phyloP scores from a whole-genome alignment of 1,140 invertebrate genomes.

The Ips typographus region DNA sequence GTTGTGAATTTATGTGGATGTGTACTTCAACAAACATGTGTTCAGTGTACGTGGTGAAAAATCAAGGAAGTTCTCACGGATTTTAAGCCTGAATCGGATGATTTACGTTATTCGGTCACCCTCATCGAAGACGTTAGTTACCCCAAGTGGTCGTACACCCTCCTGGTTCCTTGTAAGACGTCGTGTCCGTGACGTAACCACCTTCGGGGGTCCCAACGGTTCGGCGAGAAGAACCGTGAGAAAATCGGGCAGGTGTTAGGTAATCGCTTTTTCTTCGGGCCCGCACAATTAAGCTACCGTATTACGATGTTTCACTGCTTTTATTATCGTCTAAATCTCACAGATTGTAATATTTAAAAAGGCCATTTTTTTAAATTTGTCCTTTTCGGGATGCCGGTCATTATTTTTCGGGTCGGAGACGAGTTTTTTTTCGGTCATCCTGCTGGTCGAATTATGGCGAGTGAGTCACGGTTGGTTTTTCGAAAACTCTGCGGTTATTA shows the following conservation, averaged over 20 bases:
- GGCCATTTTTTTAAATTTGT: conserved; percentile 20
- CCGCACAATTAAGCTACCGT: conserved; percentile 40
- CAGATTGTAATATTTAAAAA: conserved; percentile 33
- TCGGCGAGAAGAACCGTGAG: conserved; percentile 39
- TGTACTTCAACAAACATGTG: neutral
- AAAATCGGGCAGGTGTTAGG: conserved; percentile 45
- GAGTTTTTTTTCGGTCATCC: conserved; percentile 4
- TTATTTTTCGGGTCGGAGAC: conserved; percentile 8
- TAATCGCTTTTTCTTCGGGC: conserved; percentile 40
- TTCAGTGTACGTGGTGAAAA: neutral
- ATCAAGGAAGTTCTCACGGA: neutral
- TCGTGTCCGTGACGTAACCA: conserved; percentile 4
- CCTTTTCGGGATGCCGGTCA: conserved; percentile 9
- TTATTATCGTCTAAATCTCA: conserved; percentile 32
- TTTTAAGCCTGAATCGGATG: neutral
- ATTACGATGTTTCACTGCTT: conserved; percentile 37
- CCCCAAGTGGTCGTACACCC: neutral
- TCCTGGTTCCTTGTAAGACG: conserved; percentile 1
- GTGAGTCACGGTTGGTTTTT: conserved; percentile 7
- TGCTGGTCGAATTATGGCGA: neutral
- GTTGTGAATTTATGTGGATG: neutral
- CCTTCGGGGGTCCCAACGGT: conserved; percentile 5
- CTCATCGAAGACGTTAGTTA: neutral
- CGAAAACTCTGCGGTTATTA: neutral
- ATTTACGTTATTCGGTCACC: neutral